Evolutionary conservation across 2,797 vertebrate genomes (phyloP), one percentile per base, ranked within the genome.

Genomic region (Menidia menidia): DNA sequence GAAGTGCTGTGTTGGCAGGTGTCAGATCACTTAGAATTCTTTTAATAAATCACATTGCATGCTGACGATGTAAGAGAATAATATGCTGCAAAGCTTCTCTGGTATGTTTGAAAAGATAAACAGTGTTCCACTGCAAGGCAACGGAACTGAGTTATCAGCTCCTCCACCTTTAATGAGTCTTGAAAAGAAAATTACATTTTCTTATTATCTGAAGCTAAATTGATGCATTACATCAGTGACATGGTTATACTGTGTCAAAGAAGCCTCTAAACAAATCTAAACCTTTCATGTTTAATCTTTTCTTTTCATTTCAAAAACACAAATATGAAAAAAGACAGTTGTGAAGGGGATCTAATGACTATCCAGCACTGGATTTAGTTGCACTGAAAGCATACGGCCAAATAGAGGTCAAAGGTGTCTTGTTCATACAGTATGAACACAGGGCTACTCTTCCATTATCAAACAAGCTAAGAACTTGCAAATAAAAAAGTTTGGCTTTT

Each of bases 11-110:
- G 69, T 39, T 56, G 66, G 79, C 32, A 64, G 10, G 11, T 50
- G 15, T 18, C 48, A 45, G 47, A 73, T 71, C 43, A 39, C 45
- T 33, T 48, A 25, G 52, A 70, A 64, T 31, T 7, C 6, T 79
- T 14, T 55, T 51, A 71, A 82, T 60, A 70, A 64, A 57, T 51
- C 30, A 58, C 32, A 44, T 33, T 35, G 30, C 18, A 62, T 53
- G 30, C n/a, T 51, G 6, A 35, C 13, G 30, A 25, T 12, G 12
- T 35, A 41, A 57, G 31, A 74, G n/a, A 18, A 25, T 61, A 53
- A 55, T 51, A 5, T 50, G 47, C 52, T 32, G 31, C 14, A 11
- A 10, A 48, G 15, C 16, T 3, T 16, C 25, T 30, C 7, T 44
- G 0, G 8, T n/a, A 12, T 55, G 15, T 48, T 15, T 2, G 2